These are phyloP conservation scores for Nymphicus hollandicus DNA, from an alignment of 2,113 vertebrate genomes.

Conservation along the genomic window DNA sequence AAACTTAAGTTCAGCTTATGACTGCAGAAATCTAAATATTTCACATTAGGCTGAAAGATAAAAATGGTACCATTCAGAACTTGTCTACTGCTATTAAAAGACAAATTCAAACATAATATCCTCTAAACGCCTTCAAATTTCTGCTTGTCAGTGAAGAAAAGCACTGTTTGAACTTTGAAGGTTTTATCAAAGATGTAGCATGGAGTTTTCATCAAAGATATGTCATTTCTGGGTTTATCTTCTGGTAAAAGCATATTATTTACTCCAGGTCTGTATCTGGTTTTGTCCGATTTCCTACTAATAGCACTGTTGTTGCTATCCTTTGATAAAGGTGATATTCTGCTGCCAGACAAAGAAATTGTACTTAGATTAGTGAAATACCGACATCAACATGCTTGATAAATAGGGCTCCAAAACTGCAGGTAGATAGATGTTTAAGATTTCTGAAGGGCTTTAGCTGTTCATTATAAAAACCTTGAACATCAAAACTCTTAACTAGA, in stretches of 20 bases:
- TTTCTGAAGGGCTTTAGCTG: conserved; percentile 68
- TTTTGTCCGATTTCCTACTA: neutral
- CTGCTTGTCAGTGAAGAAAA: conserved; percentile 76
- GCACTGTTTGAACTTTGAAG: conserved; percentile 80
- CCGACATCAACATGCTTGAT: conserved; percentile 70
- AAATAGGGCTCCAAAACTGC: conserved; percentile 80
- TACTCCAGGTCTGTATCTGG: neutral
- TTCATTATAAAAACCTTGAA: conserved; percentile 69
- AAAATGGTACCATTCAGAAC: conserved; percentile 78
- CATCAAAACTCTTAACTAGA: conserved; percentile 75
- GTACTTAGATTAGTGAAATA: conserved; percentile 32
- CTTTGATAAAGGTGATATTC: conserved; percentile 60
- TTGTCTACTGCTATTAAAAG: conserved; percentile 76
- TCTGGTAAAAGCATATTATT: neutral
- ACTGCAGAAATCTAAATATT: conserved; percentile 80
- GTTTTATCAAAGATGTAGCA: conserved; percentile 75
- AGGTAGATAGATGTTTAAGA: conserved; percentile 67
- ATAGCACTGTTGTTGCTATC: neutral
- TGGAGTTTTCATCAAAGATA: conserved; percentile 67
- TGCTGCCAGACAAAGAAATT: conserved; percentile 81
- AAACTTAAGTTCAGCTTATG: conserved; percentile 80
- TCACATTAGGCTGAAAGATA: conserved; percentile 66
- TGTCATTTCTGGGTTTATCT: neutral
- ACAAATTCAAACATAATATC: conserved; percentile 81
- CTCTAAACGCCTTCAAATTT: conserved; percentile 72